A percentile compares a stretch with the other conserved stretches of the same genome.
Conservation (phyloP, 1,140 invertebrate species). For the Ceratitis capitata region DNA sequence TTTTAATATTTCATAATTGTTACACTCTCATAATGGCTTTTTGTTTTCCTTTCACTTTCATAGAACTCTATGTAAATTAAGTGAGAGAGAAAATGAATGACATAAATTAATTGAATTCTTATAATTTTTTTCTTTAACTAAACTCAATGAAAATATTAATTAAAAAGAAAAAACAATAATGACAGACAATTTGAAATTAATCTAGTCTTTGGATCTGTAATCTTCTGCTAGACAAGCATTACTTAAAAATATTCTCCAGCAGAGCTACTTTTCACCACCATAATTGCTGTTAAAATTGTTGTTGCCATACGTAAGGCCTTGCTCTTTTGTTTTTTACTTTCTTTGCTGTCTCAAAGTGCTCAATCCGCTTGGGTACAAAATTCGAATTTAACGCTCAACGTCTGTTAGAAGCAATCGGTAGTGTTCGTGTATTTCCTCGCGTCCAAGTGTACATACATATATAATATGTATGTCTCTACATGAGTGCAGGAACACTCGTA, state of each 20-base stretch:
- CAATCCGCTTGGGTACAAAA: neutral
- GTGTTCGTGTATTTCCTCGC: neutral
- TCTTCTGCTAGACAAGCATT: too few species aligned
- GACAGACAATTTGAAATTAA: too few species aligned
- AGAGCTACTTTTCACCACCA: too few species aligned
- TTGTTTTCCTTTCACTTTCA: constrained; percentile 11
- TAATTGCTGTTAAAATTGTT: neutral
- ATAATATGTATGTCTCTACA: neutral
- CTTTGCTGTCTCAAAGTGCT: neutral
- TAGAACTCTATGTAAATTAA: neutral
- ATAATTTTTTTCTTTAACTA: neutral
- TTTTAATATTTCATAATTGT: neutral
- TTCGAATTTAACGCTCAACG: neutral
- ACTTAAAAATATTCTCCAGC: too few species aligned
- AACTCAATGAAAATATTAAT: neutral
- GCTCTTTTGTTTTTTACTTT: neutral
- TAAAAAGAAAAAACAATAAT: neutral
- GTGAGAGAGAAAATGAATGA: too few species aligned
- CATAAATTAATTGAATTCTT: neutral
- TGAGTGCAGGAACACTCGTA: neutral
- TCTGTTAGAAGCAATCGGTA: neutral
- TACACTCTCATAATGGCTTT: neutral
- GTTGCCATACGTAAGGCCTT: neutral
- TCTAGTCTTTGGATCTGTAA: too few species aligned
- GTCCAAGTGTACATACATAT: neutral